phyloP scores from a whole-genome alignment of 2,797 vertebrate species.

The Enteromius thamalakanensis region DNA sequence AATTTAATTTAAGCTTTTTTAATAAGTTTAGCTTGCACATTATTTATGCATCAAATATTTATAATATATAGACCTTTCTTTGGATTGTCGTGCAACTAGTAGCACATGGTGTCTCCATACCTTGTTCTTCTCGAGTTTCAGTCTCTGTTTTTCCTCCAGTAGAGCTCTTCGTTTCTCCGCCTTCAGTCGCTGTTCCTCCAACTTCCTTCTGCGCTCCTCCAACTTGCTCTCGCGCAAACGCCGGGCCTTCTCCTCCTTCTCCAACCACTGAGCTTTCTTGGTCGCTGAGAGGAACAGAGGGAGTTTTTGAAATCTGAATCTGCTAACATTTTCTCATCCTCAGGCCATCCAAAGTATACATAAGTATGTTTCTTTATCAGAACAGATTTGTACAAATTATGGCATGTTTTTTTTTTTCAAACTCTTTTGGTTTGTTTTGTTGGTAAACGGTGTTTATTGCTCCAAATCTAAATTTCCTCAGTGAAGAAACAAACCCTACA shows the following conservation, averaged over 20 bases:
- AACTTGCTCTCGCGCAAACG: constrained; percentile 90
- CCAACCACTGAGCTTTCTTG: constrained; percentile 94
- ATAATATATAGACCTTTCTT: not conserved
- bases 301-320: not conserved
- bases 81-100: not conserved
- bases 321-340: not conserved
- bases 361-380: not conserved
- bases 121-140: constrained; percentile 96
- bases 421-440: not conserved
- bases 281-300: constrained; percentile 72
- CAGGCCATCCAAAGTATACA: not conserved
- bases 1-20: not conserved
- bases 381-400: not conserved
- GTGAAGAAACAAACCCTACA: not conserved
- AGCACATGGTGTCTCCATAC: constrained; percentile 67
- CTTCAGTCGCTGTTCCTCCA: constrained; percentile 93
- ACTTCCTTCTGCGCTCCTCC: constrained; percentile 86
- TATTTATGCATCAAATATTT: not conserved
- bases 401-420: not conserved
- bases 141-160: constrained; percentile 91
- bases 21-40: not conserved
- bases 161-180: constrained; percentile 85
- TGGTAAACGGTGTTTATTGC: not conserved
- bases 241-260: constrained; percentile 93
- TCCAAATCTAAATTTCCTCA: not conserved